phyloP scores from a whole-genome alignment of 2,797 vertebrate genomes.

The Xerus rutilus region DNA sequence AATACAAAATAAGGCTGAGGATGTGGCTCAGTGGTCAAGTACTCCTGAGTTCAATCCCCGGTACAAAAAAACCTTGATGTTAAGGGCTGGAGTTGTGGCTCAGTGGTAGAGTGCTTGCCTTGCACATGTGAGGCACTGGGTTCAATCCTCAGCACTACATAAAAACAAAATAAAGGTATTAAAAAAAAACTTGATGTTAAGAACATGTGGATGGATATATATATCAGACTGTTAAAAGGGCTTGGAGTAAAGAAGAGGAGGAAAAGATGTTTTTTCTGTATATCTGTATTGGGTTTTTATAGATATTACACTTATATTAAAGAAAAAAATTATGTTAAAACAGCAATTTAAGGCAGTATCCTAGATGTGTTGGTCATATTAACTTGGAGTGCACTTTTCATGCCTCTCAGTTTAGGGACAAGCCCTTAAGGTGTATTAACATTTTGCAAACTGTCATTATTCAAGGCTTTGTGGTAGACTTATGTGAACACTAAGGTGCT shows the following conservation, averaged over 20 bases:
- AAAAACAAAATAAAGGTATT: too few species aligned
- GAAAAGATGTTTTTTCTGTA: slow-evolving; percentile 33
- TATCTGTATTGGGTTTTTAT: slow-evolving; percentile 20
- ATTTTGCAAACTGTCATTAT: slow-evolving; percentile 10
- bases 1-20: too few species aligned
- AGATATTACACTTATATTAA: slow-evolving; percentile 31
- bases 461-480: neutral
- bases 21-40: too few species aligned
- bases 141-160: too few species aligned
- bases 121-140: too few species aligned
- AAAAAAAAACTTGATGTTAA: neutral
- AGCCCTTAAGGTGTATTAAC: neutral
- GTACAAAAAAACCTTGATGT: too few species aligned
- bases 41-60: too few species aligned
- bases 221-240: neutral
- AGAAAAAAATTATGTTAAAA: slow-evolving; percentile 22
- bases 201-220: neutral
- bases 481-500: neutral
- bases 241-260: slow-evolving; percentile 16
- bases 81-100: too few species aligned
- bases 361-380: neutral
- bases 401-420: neutral
- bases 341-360: neutral
- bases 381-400: neutral
- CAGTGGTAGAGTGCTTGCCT: too few species aligned